Conservation (phyloP, 2,888 invertebrate genomes). For the Venusia cambrica region DNA sequence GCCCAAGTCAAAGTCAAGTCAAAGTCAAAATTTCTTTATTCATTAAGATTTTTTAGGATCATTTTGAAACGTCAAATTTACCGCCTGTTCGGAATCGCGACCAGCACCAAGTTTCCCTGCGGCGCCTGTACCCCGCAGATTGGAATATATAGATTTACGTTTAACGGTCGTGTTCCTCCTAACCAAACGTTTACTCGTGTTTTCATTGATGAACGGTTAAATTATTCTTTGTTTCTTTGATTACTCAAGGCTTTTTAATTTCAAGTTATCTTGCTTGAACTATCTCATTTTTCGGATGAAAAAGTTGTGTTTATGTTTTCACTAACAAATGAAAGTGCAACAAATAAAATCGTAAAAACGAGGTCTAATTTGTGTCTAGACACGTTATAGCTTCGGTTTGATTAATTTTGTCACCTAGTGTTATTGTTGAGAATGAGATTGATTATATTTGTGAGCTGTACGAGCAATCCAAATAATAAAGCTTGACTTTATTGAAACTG, state of each 20-base stretch:
- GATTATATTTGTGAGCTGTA: conserved; percentile 4
- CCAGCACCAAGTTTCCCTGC: conserved; percentile 11
- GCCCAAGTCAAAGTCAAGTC: too few relatives aligned
- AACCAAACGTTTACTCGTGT: conserved; percentile 59
- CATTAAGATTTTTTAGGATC: too few relatives aligned
- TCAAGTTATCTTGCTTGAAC: conserved; percentile 32
- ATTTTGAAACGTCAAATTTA: too few relatives aligned
- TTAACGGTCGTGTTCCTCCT: conserved; percentile 62
- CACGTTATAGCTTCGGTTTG: conserved; percentile 27
- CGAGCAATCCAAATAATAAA: too few relatives aligned
- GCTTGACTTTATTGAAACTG: too few relatives aligned
- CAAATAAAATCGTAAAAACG: conserved; percentile 44
- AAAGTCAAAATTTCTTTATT: too few relatives aligned
- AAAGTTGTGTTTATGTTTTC: conserved; percentile 50
- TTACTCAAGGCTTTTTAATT: conserved; percentile 36
- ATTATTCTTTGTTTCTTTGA: conserved; percentile 49
- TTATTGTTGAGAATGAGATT: conserved; percentile 9
- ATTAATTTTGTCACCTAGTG: conserved; percentile 18
- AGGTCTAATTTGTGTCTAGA: conserved; percentile 47
- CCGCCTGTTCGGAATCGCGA: too few relatives aligned
- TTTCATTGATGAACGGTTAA: conserved; percentile 58
- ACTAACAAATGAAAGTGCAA: conserved; percentile 35
- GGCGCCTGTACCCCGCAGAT: conserved; percentile 22
- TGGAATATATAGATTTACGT: conserved; percentile 35
- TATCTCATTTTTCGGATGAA: conserved; percentile 35